Evolutionary conservation across 2,113 vertebrate genomes (phyloP), one percentile per base, ranked within the genome.

Genomic region (Esox niger): DNA sequence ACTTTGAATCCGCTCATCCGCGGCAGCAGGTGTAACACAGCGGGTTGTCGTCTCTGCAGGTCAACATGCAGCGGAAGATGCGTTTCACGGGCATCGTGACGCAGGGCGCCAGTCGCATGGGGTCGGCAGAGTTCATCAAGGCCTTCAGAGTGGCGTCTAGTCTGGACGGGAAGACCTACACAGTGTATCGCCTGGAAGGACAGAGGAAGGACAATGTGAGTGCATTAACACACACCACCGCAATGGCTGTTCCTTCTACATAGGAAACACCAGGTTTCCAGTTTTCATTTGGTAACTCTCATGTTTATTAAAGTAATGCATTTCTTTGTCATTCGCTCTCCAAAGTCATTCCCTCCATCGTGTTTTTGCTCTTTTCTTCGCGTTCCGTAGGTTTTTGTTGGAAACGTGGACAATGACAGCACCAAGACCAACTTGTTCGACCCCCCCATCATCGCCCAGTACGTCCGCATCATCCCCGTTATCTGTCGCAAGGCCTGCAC

Each of bases 111-210:
- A 92, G 95, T 68, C 95, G 95, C 0, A 88, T 92, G 2, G 95
- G 95, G 17, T 79, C 82, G 0, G 77, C 88, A 0, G 95, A 99
- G 79, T 99, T 90, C 2, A 81, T 99, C 57, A 94, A 92, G 0
- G 79, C 87, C 66, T 99, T 94, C 88, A 98, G 95, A 78, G 91
- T 99, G 7, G 90, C 94, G 0, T 93, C 94, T 77, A 98, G 97
- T 75, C 72, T 89, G 5, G 90, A 95, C 0, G 95, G 97, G 5
- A 86, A 64, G 1, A 89, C 78, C 0, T 98, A 92, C 88, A 90
- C 82, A 52, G 87, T 93, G 75, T 89, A 86, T 84, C 91, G 91
- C 66, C 79, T 78, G 0, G 82, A 89, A 0, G 90, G 80, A 1
- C 75, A 78, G 47, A 70, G 65, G 0, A 79, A 61, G 38, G 95